Evolutionary conservation across 2,888 invertebrate genomes (phyloP), one percentile per base, ranked within the genome.

Genomic region (Halocaridina rubra): DNA sequence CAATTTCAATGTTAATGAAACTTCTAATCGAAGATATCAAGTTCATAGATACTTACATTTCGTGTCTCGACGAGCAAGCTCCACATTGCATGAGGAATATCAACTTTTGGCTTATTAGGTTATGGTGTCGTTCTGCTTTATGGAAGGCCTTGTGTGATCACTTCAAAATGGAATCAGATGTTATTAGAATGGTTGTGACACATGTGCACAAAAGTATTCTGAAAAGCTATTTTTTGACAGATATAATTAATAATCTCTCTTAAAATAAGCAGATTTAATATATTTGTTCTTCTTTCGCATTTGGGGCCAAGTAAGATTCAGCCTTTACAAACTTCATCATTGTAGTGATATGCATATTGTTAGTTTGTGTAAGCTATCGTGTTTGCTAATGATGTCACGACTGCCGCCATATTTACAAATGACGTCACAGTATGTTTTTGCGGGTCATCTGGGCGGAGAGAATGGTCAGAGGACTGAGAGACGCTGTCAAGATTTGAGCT

Each of bases 41-140:
- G 24, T 30, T 61, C 27, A 39, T 76, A 30, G 77, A 53, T 71
- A 33, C 59, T 27, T 59, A 71, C 19, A 61, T 84, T 22, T 59
- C 77, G n/a, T 5, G 77, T 64, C 19, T 78, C 3, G 72, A 74
- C 24, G 57, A 59, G 10, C 39, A 27, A 29, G 61, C 82, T 19
- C 10, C 72, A 16, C 72, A 61, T 27, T 78, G 61, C 24, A 77
- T 84, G n/a, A 78, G 19, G 46, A 77, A 84, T 53, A 16, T 69
- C 8, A 72, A 84, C 29, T 3, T 59, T 16, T 78, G 78, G 72
- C 33, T 84, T 77, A 64, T 84, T 4, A 84, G 59, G 30, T 46
- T 84, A 39, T 71, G 78, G 27, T 84, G 82, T 32, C 77, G 82
- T 2, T 77, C 82, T 10, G 46, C 82, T 29, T 22, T 84, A 5